Evolutionary conservation across 2,113 vertebrate genomes (phyloP), one percentile per base, ranked within the genome.

Genomic region (Centropus unirufus): DNA sequence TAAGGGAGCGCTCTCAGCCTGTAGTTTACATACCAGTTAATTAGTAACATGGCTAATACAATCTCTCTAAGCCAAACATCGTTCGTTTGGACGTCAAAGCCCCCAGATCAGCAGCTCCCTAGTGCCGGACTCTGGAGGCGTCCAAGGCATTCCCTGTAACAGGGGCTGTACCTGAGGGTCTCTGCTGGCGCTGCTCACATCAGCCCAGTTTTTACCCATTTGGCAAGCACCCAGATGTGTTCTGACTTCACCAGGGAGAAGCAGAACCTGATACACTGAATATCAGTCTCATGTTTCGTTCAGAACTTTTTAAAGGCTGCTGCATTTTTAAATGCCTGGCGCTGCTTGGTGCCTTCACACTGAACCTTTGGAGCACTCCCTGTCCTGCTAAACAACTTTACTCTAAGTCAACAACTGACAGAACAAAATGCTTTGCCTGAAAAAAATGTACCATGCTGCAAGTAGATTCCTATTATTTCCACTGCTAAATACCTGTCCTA

Each of bases 11-110:
- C 16, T 80, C 42, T 42, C 75, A 86, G 24, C 63, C 67, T 88
- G 59, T 32, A 75, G 62, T 87, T 90, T 49, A 83, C 68, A 59
- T 20, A 80, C 26, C 42, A 89, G 84, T 81, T 83, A 90, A 90
- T 91, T 55, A 96, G 82, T 94, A 95, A 93, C 80, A 75, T 11
- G 89, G 54, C 52, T 89, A 92, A 82, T 46, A 68, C 36, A 64
- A 2, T 82, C 66, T 80, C 88, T 93, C 79, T 64, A 64, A 74
- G 63, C 52, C 52, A 90, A 87, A 54, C 62, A 87, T 29, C 17
- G 12, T 3, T 0, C 24, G 30, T 91, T 84, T 89, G 72, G 61
- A 83, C 52, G n/a, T 75, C 44, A 76, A 70, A 78, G 80, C 64
- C 70, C 44, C 19, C 57, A 74, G 21, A 63, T 55, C n/a, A 52